These are phyloP conservation scores for Tenebrosternarchus preto DNA, from an alignment of 2,113 vertebrate genomes.

Conservation along the genomic window DNA sequence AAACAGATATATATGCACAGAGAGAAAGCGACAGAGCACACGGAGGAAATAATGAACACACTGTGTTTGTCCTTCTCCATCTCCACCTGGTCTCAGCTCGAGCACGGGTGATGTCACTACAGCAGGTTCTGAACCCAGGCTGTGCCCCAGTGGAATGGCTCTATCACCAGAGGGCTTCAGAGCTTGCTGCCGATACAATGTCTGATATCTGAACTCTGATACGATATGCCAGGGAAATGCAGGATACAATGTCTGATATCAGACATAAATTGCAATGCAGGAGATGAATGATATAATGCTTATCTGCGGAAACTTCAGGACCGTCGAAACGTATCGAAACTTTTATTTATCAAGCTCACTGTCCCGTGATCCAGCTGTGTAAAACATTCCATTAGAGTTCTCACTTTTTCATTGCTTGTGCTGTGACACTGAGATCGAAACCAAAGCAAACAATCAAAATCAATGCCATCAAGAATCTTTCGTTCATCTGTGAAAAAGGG, in stretches of 20 bases:
- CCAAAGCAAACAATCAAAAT: constrained; percentile 21
- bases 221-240: neutral
- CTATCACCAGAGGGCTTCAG: no score
- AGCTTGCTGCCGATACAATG: no score
- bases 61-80: neutral
- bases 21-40: neutral
- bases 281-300: no score
- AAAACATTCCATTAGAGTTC: neutral
- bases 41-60: neutral
- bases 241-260: neutral
- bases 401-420: neutral
- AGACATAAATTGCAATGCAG: constrained; percentile 1
- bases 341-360: no score
- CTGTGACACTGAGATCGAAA: neutral
- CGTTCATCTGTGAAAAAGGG: neutral
- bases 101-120: constrained; percentile 12
- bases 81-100: neutral
- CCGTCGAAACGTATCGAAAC: neutral
- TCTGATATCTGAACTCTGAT: no score
- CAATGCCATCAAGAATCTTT: constrained; percentile 3
- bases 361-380: neutral
- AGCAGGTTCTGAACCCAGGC: constrained; percentile 9
- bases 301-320: neutral
- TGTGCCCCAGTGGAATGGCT: neutral
- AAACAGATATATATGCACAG: no score